Evolutionary conservation across 2,113 vertebrate genomes (phyloP).

Genomic region (Phalacrocorax brasilianus): DNA sequence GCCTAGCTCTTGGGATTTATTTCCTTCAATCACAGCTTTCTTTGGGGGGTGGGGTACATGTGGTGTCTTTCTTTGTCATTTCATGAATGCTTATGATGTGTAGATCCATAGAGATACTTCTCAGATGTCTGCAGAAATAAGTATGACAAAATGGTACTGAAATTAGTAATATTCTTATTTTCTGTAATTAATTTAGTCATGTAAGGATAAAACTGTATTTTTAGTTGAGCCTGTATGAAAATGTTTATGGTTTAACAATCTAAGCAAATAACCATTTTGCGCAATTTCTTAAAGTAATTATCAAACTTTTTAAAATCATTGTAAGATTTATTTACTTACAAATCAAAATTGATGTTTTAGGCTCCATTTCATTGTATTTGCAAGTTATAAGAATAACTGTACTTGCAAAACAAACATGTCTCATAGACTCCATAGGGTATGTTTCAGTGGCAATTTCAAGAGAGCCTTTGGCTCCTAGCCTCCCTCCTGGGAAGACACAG

Average conservation of each 20-base stretch:
- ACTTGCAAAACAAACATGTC: background rate
- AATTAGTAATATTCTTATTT: background rate
- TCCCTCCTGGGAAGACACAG: background rate
- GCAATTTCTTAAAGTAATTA: background rate
- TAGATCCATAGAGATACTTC: background rate
- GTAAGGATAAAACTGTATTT: background rate
- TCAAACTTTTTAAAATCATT: background rate
- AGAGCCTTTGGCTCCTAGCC: background rate
- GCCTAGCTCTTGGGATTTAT: background rate
- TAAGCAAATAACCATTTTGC: background rate
- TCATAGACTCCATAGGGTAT: background rate
- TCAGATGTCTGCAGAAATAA: background rate
- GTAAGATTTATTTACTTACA: background rate
- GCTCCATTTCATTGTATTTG: background rate
- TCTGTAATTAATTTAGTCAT: background rate
- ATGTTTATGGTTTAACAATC: background rate
- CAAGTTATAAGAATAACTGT: background rate
- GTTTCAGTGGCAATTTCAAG: background rate
- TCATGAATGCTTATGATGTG: background rate
- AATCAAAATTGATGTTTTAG: background rate
- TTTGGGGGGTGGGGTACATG: accelerated
- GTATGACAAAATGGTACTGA: background rate
- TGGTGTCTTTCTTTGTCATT: background rate
- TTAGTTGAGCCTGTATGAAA: background rate
- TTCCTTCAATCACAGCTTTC: background rate